Evolutionary conservation across 2,113 vertebrate species (phyloP).

Genomic region (Psittacus erithacus): DNA sequence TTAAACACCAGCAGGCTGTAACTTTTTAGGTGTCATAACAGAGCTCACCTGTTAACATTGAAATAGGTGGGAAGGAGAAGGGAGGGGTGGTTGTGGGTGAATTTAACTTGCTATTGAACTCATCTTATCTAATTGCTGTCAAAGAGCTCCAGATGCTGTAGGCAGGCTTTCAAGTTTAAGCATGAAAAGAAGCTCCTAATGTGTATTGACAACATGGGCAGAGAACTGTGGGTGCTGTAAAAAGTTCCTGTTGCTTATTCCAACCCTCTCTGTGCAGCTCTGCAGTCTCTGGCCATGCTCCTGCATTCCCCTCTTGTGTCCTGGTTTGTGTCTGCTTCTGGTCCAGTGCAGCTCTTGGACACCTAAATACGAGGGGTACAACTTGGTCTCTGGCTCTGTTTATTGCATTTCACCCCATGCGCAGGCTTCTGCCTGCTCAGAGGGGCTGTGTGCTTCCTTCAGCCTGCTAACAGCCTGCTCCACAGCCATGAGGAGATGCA

Average conservation of each 20-base stretch:
- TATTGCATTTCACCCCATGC: rapidly evolving
- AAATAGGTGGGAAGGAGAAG: background rate
- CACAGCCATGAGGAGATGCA: rapidly evolving
- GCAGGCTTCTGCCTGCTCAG: background rate
- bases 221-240: background rate
- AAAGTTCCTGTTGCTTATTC: background rate
- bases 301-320: rapidly evolving
- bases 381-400: too few species aligned
- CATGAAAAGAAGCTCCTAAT: background rate
- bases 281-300: background rate
- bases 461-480: background rate
- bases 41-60: background rate
- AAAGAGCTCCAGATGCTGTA: background rate
- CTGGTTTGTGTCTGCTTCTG: rapidly evolving
- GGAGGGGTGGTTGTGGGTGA: too few species aligned
- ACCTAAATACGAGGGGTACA: rapidly evolving
- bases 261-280: background rate
- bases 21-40: background rate
- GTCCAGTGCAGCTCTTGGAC: background rate
- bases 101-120: rapidly evolving
- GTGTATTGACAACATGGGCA: rapidly evolving
- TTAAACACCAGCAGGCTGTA: background rate
- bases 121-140: rapidly evolving
- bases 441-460: background rate
- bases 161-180: background rate